Evolutionary conservation across 2,888 invertebrate species (phyloP).

Genomic region (Drosophila longiperda): DNA sequence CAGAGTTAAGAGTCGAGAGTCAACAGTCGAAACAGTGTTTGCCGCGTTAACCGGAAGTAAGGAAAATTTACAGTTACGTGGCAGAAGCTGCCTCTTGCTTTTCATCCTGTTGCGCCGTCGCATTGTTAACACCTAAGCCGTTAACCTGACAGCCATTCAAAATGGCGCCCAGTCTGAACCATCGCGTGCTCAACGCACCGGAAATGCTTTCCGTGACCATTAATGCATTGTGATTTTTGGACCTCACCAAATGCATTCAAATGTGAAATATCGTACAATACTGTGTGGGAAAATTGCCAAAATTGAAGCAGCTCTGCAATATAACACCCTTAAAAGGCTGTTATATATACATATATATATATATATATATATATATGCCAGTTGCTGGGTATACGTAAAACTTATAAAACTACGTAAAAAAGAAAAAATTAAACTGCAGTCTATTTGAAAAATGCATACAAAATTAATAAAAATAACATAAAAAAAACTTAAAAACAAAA

Average conservation of each 20-base stretch:
- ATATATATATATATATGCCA: neutral
- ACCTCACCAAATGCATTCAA: constrained; percentile 33
- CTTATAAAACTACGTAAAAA: constrained; percentile 1
- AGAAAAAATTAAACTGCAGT: neutral
- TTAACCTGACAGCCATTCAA: constrained; percentile 23
- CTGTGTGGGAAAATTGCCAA: constrained; percentile 33
- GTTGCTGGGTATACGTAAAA: neutral
- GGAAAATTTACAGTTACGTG: constrained; percentile 51
- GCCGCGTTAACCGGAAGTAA: constrained; percentile 74
- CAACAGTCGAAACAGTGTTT: constrained; percentile 25
- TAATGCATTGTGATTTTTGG: constrained; percentile 43
- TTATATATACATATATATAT: neutral
- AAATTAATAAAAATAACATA: constrained; percentile 39
- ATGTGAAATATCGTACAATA: constrained; percentile 41
- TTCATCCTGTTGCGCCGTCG: constrained; percentile 79
- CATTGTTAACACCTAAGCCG: constrained; percentile 46
- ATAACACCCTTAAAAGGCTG: constrained; percentile 11
- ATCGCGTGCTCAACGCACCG: constrained; percentile 63
- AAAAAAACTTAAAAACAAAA: constrained; percentile 23
- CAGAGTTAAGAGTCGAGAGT: constrained; percentile 21
- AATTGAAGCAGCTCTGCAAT: neutral
- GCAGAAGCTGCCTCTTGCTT: constrained; percentile 7
- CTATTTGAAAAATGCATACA: neutral
- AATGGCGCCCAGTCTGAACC: constrained; percentile 31
- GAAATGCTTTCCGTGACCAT: constrained; percentile 59